Percentiles rank a stretch among this genome's conserved stretches.
phyloP scores from a whole-genome alignment of 2,797 vertebrate genomes.

The Cetoscarus ocellatus region DNA sequence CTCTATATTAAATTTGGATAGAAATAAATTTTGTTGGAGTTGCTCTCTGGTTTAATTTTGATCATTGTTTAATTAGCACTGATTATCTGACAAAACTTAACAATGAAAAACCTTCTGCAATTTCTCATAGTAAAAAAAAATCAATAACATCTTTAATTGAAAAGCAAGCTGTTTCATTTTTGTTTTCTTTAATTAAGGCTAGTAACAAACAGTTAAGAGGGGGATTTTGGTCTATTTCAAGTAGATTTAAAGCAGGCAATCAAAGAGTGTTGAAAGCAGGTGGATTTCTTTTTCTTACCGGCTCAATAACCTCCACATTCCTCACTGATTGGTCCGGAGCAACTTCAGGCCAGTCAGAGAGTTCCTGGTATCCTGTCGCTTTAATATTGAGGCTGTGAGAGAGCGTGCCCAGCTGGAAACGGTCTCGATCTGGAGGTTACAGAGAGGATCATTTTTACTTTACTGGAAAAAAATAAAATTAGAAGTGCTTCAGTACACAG shows the following conservation, averaged over 20 bases:
- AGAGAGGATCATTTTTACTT: neutral
- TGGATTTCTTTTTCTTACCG: constrained; percentile 81
- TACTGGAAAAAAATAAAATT: neutral
- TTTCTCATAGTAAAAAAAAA: neutral
- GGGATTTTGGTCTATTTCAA: no score
- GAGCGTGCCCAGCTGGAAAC: constrained; percentile 96
- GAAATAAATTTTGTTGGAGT: neutral
- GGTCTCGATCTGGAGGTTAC: constrained; percentile 90
- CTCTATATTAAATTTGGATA: constrained; percentile 2
- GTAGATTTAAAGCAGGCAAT: no score
- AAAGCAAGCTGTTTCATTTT: constrained; percentile 9
- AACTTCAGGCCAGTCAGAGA: constrained; percentile 93
- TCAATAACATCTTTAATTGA: constrained; percentile 26
- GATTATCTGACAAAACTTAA: constrained; percentile 23
- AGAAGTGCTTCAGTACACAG: no score
- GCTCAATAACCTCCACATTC: constrained; percentile 92
- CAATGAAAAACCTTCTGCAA: constrained; percentile 6
- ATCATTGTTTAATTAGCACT: constrained; percentile 22
- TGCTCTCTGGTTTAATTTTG: constrained; percentile 2
- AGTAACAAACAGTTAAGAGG: no score
- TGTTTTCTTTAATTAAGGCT: neutral
- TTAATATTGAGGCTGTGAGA: constrained; percentile 94
- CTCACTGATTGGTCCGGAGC: constrained; percentile 94
- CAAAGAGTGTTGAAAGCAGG: constrained; percentile 8
- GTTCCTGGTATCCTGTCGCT: constrained; percentile 93